phyloP scores from a whole-genome alignment of 2,888 invertebrate species.

The Empis stercorea region DNA sequence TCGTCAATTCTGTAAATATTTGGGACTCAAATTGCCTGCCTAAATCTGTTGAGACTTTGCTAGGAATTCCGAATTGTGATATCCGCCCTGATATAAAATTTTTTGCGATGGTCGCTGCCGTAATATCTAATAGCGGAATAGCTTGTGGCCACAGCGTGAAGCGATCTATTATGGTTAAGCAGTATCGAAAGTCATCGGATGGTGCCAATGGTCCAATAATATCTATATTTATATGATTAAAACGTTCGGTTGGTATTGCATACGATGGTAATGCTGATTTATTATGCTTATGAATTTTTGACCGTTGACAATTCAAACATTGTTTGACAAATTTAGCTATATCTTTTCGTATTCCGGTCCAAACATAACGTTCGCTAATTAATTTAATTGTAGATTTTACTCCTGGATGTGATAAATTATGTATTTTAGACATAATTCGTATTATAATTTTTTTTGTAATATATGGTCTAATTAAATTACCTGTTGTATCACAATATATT shows the following conservation, averaged over 20 bases:
- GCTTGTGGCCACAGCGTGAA: background rate
- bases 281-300: background rate
- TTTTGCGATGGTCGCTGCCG: background rate
- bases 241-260: background rate
- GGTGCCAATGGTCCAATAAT: background rate
- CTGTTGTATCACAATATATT: background rate
- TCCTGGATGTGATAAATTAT: background rate
- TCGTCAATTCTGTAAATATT: constrained; percentile 18
- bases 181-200: background rate
- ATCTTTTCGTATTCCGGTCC: background rate
- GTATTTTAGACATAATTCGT: background rate
- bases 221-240: background rate
- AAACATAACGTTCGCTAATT: background rate
- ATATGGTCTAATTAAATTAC: background rate
- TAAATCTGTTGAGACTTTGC: constrained; percentile 26
- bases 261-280: background rate
- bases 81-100: background rate
- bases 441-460: background rate
- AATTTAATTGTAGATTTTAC: background rate
- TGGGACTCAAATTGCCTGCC: constrained; percentile 25
- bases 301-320: background rate
- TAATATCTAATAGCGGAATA: background rate
- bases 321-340: background rate
- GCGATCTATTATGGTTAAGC: background rate
- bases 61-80: constrained; percentile 25